A percentile compares a stretch with the other conserved stretches of the same genome.
phyloP scores from a whole-genome alignment of 2,113 vertebrate genomes.

The Poeciliopsis prolifica region DNA sequence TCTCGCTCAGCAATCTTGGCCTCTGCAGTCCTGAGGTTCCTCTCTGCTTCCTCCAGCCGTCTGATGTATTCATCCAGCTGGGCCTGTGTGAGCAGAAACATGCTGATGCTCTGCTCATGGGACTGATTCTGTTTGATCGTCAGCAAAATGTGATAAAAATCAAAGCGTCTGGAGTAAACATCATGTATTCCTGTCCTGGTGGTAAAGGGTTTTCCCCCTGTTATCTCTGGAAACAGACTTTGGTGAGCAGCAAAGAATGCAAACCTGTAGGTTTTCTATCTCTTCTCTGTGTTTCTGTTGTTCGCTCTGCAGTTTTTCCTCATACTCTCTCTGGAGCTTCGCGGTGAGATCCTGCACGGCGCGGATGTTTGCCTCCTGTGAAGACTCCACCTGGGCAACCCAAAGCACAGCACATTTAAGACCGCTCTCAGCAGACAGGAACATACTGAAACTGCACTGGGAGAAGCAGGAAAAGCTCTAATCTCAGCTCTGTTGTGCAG shows the following conservation, averaged over 20 bases:
- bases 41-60: slow-evolving; percentile 91
- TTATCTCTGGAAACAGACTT: slow-evolving; percentile 8
- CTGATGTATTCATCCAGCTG: slow-evolving; percentile 89
- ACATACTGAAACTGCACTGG: slow-evolving; percentile 3
- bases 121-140: not conserved
- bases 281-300: slow-evolving; percentile 86
- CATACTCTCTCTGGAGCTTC: slow-evolving; percentile 86
- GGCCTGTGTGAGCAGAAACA: slow-evolving; percentile 73
- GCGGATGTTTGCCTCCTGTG: slow-evolving; percentile 85
- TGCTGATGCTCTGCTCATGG: not conserved
- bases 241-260: slow-evolving; percentile 42
- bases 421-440: slow-evolving; percentile 1
- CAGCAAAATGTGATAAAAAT: not conserved
- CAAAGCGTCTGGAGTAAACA: not conserved
- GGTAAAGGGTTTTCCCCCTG: not conserved
- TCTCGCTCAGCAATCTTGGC: slow-evolving; percentile 90
- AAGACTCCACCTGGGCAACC: slow-evolving; percentile 84
- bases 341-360: slow-evolving; percentile 88
- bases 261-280: slow-evolving; percentile 87
- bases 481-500: not conserved
- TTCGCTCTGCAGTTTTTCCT: slow-evolving; percentile 85
- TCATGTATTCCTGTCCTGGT: not conserved
- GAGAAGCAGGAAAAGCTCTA: slow-evolving; percentile 18
- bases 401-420: slow-evolving; percentile 39
- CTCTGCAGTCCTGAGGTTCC: slow-evolving; percentile 83